Base-by-base conservation (phyloP, 2,113 vertebrate genomes). In the Dasyurus viverrinus region DNA sequence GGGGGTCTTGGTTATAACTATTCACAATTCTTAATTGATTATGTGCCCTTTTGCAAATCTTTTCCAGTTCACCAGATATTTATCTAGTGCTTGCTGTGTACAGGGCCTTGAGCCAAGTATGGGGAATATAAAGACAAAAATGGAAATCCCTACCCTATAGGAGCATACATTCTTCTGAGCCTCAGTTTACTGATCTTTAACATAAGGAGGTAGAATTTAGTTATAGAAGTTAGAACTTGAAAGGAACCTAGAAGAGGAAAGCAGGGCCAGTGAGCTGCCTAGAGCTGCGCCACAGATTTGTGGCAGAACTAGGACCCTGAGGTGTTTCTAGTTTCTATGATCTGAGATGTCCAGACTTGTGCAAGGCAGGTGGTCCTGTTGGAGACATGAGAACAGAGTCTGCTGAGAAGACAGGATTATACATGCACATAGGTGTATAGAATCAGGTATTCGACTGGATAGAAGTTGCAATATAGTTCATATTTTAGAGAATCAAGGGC, bases 381-480 rank as follows among this genome's bases (percentile, higher is more conserved):
- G 19, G n/a, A 84, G 36, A 84, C 8, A 76, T 76, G 36, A 4
- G 14, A 76, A 36, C 14, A 76, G n/a, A 23, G 36, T 8, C 68
- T 76, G 68, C 16, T 76, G 68, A 30, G 68, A 76, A 42, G 6
- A 16, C 68, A 76, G 60, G 30, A 8, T 48, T n/a, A 16, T 76
- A 25, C 36, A n/a, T n/a, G 36, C 14, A 7, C 36, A 76, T 14
- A 19, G 36, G 36, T 16, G 0, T 19, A 92, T 90, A 11, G 57
- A 93, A 94, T 93, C 90, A 96, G 96, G 19, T 91, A 36, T 57
- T 94, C 92, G 93, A 89, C 26, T 96, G 36, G 94, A 94, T 47
- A 93, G 93, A 96, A 96, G 52, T 96, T 94, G 96, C 36, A 89
- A 30, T 95, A 46, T 91, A 92, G 48, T 52, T 93, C 27, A 26